Conservation (phyloP, 2,797 vertebrate species). For the Muscicapa comitata region DNA sequence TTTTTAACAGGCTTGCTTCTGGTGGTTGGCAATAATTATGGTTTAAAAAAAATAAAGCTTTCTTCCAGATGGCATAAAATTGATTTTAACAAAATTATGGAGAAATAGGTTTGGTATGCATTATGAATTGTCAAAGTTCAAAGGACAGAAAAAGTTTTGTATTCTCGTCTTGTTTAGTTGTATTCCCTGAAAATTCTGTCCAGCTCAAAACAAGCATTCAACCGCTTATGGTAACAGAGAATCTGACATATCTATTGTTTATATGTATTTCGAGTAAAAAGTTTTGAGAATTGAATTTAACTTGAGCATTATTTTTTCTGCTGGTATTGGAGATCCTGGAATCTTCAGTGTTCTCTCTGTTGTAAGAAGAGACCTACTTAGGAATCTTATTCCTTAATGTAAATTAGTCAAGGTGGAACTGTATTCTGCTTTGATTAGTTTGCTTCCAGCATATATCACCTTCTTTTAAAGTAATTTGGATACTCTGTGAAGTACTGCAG, state of each 20-base stretch:
- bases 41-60: background rate
- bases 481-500: background rate
- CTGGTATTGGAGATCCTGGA: background rate
- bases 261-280: background rate
- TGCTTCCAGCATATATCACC: background rate
- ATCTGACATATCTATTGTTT: background rate
- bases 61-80: background rate
- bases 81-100: background rate
- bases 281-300: background rate
- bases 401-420: background rate
- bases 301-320: background rate
- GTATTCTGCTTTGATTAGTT: background rate
- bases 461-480: background rate
- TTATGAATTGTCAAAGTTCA: background rate
- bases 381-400: background rate
- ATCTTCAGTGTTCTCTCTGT: background rate
- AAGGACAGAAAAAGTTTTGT: background rate
- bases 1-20: background rate
- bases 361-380: background rate
- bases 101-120: background rate
- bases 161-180: background rate
- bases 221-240: background rate
- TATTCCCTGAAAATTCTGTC: background rate
- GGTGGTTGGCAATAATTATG: background rate
- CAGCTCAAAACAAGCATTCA: background rate